A percentile compares a stretch with the other conserved stretches of the same genome.
phyloP scores from a whole-genome alignment of 2,888 invertebrate genomes.

The Xestia rhomboidea region DNA sequence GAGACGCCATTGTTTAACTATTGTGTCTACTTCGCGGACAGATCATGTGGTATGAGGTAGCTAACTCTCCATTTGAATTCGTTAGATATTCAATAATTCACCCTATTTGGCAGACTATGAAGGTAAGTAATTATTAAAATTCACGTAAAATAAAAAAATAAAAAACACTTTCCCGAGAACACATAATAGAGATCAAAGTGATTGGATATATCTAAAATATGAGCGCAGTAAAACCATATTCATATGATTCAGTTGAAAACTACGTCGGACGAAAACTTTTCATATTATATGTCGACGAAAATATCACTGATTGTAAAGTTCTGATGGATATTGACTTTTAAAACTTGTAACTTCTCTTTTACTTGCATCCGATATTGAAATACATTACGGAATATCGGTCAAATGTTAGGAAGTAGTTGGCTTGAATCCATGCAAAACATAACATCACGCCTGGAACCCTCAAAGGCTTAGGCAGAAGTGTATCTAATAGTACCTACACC shows the following conservation, averaged over 20 bases:
- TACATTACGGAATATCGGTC: not conserved
- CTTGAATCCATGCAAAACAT: not conserved
- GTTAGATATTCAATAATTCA: not conserved
- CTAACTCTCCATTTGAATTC: not conserved
- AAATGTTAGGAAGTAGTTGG: not conserved
- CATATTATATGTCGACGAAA: conserved; percentile 41
- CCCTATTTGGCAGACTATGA: too few species aligned
- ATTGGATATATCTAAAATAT: not conserved
- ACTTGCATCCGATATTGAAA: conserved; percentile 6
- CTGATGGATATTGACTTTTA: conserved; percentile 24
- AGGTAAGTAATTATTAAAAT: not conserved
- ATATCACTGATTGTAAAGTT: conserved; percentile 34
- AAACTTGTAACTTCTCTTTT: conserved; percentile 24
- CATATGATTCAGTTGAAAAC: conserved; percentile 10
- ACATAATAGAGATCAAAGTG: not conserved
- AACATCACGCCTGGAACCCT: too few species aligned
- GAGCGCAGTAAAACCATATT: conserved; percentile 6
- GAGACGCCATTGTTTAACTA: too few species aligned
- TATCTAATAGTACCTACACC: too few species aligned
- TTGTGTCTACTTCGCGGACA: too few species aligned
- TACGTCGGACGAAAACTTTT: conserved; percentile 14
- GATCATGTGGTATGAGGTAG: not conserved
- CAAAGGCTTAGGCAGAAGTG: too few species aligned
- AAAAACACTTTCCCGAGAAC: not conserved
- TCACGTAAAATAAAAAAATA: not conserved